Percentiles rank a stretch among this genome's conserved stretches.
phyloP scores from a whole-genome alignment of 2,888 invertebrate species.

The Drosophila longiperda region DNA sequence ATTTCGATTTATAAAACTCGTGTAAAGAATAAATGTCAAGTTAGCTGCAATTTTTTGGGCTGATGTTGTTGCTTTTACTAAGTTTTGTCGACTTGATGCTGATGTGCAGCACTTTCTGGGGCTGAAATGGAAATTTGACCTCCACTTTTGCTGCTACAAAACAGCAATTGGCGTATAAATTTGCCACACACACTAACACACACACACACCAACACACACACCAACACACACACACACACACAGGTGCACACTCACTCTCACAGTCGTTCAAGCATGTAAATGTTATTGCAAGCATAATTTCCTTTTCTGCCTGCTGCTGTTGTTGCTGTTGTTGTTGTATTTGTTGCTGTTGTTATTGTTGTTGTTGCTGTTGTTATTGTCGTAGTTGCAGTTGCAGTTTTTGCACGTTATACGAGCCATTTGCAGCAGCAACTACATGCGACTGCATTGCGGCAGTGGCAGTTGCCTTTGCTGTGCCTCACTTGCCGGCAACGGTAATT shows the following conservation, averaged over 20 bases:
- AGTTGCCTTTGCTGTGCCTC: constrained; percentile 47
- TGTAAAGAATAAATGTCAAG: not conserved
- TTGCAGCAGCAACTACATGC: constrained; percentile 78
- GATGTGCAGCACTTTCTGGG: constrained; percentile 40
- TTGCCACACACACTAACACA: constrained; percentile 44
- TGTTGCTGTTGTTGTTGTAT: constrained; percentile 44
- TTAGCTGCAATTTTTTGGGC: constrained; percentile 35
- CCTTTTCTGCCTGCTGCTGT: constrained; percentile 56
- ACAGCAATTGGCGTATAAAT: constrained; percentile 72
- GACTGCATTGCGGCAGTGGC: constrained; percentile 77
- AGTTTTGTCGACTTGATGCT: constrained; percentile 41
- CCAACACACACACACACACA: constrained; percentile 6
- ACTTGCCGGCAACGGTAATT: constrained; percentile 59
- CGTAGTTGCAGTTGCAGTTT: constrained; percentile 73
- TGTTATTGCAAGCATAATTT: constrained; percentile 83
- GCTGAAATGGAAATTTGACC: constrained; percentile 70
- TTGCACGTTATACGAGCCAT: constrained; percentile 80
- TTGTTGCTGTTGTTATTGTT: constrained; percentile 26
- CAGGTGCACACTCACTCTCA: constrained; percentile 30
- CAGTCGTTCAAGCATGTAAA: constrained; percentile 69
- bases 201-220: constrained; percentile 45
- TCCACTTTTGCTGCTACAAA: constrained; percentile 54
- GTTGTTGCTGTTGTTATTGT: constrained; percentile 27
- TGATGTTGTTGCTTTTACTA: constrained; percentile 5
- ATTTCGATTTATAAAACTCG: not conserved